Percentiles rank a stretch among this genome's conserved stretches.
Evolutionary conservation across 2,113 vertebrate genomes (phyloP).

Genomic region (Mirounga angustirostris): DNA sequence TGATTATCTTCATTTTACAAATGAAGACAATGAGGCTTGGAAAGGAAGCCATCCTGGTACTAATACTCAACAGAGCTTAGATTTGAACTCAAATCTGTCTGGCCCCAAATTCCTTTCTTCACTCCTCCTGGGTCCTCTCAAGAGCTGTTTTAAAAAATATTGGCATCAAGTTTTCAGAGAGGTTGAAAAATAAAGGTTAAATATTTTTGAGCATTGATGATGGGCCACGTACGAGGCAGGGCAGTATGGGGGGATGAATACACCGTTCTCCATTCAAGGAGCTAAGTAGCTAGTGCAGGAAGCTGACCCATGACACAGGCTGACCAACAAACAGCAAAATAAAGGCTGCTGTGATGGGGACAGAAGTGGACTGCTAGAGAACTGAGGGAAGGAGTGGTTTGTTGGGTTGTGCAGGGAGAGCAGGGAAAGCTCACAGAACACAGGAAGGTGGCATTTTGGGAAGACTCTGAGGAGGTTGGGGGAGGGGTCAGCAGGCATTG

Average conservation of each 20-base stretch:
- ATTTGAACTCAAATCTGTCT: conserved; percentile 1
- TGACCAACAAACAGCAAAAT: neutral
- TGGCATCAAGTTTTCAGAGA: conserved; percentile 23
- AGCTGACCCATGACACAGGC: neutral
- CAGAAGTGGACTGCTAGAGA: accelerated
- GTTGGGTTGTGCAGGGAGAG: neutral
- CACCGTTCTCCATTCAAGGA: neutral
- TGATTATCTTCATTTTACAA: conserved; percentile 5
- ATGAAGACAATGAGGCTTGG: neutral
- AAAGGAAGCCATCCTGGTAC: neutral
- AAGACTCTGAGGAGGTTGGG: neutral
- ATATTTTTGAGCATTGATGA: neutral
- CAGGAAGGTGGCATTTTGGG: neutral
- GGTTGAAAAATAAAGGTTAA: conserved; percentile 49
- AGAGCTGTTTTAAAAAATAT: conserved; percentile 35
- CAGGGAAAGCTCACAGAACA: too few species aligned
- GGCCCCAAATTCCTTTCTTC: neutral
- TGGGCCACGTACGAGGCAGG: neutral
- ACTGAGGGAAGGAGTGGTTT: neutral
- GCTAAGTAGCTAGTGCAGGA: neutral
- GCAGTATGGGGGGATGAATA: neutral
- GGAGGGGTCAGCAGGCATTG: neutral
- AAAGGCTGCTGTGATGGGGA: neutral
- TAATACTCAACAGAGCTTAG: neutral
- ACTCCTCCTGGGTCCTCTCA: neutral